Base-by-base conservation (phyloP, 2,888 invertebrate genomes). In the Cheilosia pagana region DNA sequence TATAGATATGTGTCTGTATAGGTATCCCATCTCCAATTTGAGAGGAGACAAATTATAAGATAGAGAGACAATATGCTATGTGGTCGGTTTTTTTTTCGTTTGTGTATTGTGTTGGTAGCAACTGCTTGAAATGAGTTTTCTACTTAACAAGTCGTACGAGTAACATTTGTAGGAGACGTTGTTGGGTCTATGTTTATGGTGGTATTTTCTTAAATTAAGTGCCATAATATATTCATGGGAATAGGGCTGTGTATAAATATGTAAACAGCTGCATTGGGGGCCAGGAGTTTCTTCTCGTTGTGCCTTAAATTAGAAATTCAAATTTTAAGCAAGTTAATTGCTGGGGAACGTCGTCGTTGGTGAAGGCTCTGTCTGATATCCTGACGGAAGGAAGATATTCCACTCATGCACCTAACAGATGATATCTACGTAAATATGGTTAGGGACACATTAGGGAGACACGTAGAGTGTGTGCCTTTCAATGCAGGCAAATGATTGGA, bases 201-300 rank as follows among this genome's bases (percentile, higher is more conserved):
- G 63, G 68, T 63, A 78, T 78, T 74, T 85, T 81, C 81, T 75
- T 70, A 85, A 85, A 85, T 85, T 81, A 85, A 81, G 75, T 85
- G 75, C 41, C 35, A 60, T 85, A 85, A 85, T 81, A 75, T 81
- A 85, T 85, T 85, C 85, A 85, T 85, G 70, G 60, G 55, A 67
- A 60, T 75, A 50, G 63, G 70, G 74, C 59, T 65, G 45, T 53
- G 70, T 77, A 71, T 71, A 79, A 85, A 85, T 75, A 85, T 81
- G 70, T 71, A 81, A 85, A 85, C 81, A 85, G 71, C 59, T 75
- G 63, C 74, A 79, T 45, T 68, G 45, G 14, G 57, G 70, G 21
- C 3, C n/a, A 39, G 21, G 57, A 63, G 59, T 39, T 43, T 72
- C 65, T 71, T 60, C 53, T 45, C 16, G 8, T 52, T 8, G n/a